phyloP scores from a whole-genome alignment of 2,888 invertebrate genomes.

The Athalia rosae region DNA sequence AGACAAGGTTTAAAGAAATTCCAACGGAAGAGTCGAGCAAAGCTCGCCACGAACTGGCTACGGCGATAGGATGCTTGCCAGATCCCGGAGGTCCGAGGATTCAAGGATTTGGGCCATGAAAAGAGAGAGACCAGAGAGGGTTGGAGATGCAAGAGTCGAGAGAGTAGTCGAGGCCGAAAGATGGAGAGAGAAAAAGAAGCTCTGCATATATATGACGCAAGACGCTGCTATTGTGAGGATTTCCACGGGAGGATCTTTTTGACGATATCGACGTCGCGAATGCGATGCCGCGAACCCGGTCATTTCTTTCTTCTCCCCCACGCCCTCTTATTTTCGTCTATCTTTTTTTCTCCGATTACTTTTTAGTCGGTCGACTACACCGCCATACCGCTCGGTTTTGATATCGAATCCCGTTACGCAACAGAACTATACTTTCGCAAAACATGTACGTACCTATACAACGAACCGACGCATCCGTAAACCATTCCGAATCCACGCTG shows the following conservation, averaged over 20 bases:
- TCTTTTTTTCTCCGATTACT: constrained; percentile 31
- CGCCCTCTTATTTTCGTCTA: constrained; percentile 7
- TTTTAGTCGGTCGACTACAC: constrained; percentile 33
- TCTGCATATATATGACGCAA: constrained; percentile 6
- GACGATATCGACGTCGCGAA: constrained; percentile 42
- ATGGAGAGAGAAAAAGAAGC: neutral
- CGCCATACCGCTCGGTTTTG: constrained; percentile 30
- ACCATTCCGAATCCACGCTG: no score
- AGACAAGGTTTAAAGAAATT: constrained; percentile 6
- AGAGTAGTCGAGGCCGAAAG: constrained; percentile 17
- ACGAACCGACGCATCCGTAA: no score
- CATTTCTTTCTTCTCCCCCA: constrained; percentile 22
- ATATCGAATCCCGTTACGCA: constrained; percentile 27
- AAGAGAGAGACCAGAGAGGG: constrained; percentile 4
- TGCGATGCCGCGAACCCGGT: constrained; percentile 40
- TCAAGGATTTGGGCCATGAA: constrained; percentile 38
- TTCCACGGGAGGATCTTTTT: constrained; percentile 35
- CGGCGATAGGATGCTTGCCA: constrained; percentile 39
- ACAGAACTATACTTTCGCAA: neutral
- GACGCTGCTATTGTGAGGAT: constrained; percentile 42
- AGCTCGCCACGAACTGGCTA: constrained; percentile 41
- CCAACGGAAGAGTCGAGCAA: constrained; percentile 17
- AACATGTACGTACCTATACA: neutral
- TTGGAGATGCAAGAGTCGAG: neutral
- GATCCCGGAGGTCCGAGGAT: constrained; percentile 40